Conservation (phyloP, 2,797 vertebrate genomes). For the Anomalospiza imberbis region DNA sequence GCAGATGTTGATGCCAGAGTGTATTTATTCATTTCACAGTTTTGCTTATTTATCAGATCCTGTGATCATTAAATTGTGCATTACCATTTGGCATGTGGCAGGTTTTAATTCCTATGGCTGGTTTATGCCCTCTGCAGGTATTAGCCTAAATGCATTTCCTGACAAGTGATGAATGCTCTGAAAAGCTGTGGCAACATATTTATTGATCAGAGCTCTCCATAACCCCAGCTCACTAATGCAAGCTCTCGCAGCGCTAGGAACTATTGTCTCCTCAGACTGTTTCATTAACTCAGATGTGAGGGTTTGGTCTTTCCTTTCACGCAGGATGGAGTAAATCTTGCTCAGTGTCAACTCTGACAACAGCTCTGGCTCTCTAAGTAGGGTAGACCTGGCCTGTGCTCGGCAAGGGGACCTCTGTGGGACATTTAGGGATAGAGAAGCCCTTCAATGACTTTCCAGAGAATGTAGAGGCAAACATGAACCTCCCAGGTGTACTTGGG, state of each 20-base stretch:
- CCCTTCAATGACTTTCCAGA: neutral
- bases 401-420: neutral
- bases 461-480: neutral
- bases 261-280: slow-evolving; percentile 57
- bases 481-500: neutral
- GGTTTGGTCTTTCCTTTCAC: slow-evolving; percentile 27
- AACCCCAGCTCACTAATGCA: slow-evolving; percentile 53
- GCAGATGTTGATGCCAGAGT: slow-evolving; percentile 49
- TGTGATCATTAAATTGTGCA: slow-evolving; percentile 60
- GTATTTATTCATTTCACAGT: slow-evolving; percentile 53
- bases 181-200: slow-evolving; percentile 46
- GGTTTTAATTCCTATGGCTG: slow-evolving; percentile 60
- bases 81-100: slow-evolving; percentile 64
- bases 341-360: neutral
- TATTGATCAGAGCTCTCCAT: slow-evolving; percentile 60
- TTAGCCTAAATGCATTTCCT: slow-evolving; percentile 65
- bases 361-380: neutral
- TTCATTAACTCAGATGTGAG: slow-evolving; percentile 61
- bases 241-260: slow-evolving; percentile 31
- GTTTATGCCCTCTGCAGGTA: slow-evolving; percentile 55
- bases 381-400: neutral
- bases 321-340: slow-evolving; percentile 50
- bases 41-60: slow-evolving; percentile 66
- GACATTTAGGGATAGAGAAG: neutral
- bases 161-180: slow-evolving; percentile 34